phyloP scores from a whole-genome alignment of 2,888 invertebrate genomes.

The Polymixis lichenea region DNA sequence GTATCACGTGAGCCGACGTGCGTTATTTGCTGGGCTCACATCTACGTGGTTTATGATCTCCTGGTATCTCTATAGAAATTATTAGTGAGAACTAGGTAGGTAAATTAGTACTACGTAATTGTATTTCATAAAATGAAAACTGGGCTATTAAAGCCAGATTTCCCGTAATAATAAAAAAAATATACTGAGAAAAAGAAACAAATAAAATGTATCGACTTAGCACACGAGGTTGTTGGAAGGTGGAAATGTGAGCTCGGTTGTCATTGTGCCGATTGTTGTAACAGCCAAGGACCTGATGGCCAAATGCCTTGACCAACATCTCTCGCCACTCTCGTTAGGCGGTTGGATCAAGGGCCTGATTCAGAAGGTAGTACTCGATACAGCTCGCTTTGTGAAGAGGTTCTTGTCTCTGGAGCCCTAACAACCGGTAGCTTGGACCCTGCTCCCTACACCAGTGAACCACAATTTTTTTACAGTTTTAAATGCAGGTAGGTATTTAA shows the following conservation, averaged over 20 bases:
- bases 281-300: neutral
- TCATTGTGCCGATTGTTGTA: neutral
- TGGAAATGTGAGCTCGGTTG: neutral
- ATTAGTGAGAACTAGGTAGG: constrained; percentile 4
- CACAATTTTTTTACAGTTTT: too few relatives aligned
- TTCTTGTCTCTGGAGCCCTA: too few relatives aligned
- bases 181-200: neutral
- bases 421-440: too few relatives aligned
- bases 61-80: constrained; percentile 45
- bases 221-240: neutral
- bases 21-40: constrained; percentile 52
- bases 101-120: too few relatives aligned
- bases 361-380: too few relatives aligned
- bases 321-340: too few relatives aligned
- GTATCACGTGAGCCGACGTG: constrained; percentile 50
- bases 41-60: constrained; percentile 43
- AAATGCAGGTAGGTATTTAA: too few relatives aligned
- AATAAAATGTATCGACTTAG: neutral
- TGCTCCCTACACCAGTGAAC: too few relatives aligned
- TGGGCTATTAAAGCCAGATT: neutral
- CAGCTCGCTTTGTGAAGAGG: too few relatives aligned
- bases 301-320: neutral
- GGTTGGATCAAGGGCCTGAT: too few relatives aligned
- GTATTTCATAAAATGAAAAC: neutral
- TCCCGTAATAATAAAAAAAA: neutral